Evolutionary conservation across 2,113 vertebrate genomes (phyloP).

Genomic region (Recurvirostra avosetta): DNA sequence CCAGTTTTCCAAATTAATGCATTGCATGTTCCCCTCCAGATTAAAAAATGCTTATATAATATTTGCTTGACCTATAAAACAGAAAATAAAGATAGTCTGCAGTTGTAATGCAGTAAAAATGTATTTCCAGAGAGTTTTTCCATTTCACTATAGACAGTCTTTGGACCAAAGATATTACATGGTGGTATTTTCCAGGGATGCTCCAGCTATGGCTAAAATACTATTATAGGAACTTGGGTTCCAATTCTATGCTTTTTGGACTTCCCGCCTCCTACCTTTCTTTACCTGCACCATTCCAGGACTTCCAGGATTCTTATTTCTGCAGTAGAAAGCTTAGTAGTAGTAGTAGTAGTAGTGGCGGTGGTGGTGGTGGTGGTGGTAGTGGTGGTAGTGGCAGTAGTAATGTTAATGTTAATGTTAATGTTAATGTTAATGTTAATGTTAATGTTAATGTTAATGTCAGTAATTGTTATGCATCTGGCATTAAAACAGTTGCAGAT

Average conservation of each 20-base stretch:
- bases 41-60: not conserved
- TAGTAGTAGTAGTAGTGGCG: too few species aligned
- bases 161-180: not conserved
- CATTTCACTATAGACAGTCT: not conserved
- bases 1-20: not conserved
- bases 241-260: not conserved
- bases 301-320: not conserved
- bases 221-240: not conserved
- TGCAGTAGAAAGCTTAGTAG: not conserved
- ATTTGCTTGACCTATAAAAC: not conserved
- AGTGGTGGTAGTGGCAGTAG: too few species aligned
- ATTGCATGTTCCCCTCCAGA: not conserved
- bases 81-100: not conserved
- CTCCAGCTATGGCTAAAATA: not conserved
- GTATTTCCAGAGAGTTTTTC: not conserved
- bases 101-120: not conserved
- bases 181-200: not conserved
- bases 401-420: too few species aligned
- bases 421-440: too few species aligned
- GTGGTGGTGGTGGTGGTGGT: too few species aligned
- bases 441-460: not conserved
- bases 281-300: not conserved
- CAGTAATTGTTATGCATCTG: not conserved
- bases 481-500: not conserved
- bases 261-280: not conserved